These are phyloP conservation scores for Andrena praecox DNA, from an alignment of 2,888 invertebrate species.

Conservation along the genomic window DNA sequence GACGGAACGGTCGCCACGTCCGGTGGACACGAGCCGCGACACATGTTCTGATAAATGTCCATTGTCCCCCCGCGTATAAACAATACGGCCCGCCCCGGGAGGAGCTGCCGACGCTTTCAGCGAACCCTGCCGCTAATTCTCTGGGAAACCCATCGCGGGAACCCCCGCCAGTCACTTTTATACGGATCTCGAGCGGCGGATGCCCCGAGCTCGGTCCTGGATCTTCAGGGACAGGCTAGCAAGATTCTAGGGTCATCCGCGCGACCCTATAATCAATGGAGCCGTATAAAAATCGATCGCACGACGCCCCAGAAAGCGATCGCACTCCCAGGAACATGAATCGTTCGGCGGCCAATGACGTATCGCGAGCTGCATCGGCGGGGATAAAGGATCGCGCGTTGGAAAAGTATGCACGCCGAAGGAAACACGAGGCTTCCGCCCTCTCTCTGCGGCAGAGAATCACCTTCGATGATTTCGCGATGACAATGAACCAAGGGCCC, in stretches of 20 bases:
- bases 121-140: constrained; percentile 3
- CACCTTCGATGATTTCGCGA: no score
- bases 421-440: no score
- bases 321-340: background rate
- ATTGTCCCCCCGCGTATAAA: constrained; percentile 33
- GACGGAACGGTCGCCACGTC: constrained; percentile 11
- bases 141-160: background rate
- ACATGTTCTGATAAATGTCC: constrained; percentile 38
- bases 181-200: background rate
- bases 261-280: no score
- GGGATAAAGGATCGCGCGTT: background rate
- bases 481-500: no score
- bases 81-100: constrained; percentile 6
- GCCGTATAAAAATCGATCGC: background rate
- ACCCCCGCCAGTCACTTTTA: background rate
- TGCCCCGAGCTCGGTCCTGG: background rate
- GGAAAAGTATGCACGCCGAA: background rate
- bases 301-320: background rate
- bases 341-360: background rate
- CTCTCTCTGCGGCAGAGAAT: no score
- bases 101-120: constrained; percentile 2
- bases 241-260: no score
- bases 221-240: background rate
- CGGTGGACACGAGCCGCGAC: constrained; percentile 23
- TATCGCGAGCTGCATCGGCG: background rate